Evolutionary conservation across 2,113 vertebrate species (phyloP).

Genomic region (Origma solitaria): DNA sequence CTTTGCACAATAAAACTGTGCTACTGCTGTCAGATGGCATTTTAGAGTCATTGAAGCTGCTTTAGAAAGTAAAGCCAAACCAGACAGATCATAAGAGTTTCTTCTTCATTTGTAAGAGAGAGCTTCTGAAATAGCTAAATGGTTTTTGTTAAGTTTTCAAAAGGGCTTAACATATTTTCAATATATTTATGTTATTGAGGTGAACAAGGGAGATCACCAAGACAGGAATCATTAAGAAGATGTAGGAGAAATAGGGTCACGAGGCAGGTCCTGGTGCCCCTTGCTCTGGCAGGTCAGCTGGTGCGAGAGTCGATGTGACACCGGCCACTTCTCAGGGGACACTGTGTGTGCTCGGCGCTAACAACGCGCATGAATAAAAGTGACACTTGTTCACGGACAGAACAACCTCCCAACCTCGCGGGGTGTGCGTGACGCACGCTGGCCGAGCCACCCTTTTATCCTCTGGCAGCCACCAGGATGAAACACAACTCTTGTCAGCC

Average conservation of each 20-base stretch:
- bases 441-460: neutral
- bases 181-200: neutral
- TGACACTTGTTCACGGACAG: neutral
- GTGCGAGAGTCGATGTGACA: rapidly evolving
- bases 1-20: neutral
- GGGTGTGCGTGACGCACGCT: rapidly evolving
- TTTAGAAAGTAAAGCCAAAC: neutral
- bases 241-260: neutral
- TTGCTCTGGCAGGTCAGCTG: neutral
- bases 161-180: neutral
- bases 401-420: neutral
- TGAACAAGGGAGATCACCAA: neutral
- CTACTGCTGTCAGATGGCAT: neutral
- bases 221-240: neutral
- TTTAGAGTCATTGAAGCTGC: neutral
- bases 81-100: neutral
- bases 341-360: neutral
- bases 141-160: neutral
- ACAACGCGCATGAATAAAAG: neutral
- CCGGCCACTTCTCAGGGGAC: neutral
- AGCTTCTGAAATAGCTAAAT: neutral
- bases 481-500: neutral
- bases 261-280: neutral
- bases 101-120: neutral
- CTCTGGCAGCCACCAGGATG: neutral